Percentiles rank a stretch among this genome's conserved stretches.
These are phyloP conservation scores for Saguinus imperator DNA, from an alignment of 2,113 vertebrate species.

Conservation along the genomic window DNA sequence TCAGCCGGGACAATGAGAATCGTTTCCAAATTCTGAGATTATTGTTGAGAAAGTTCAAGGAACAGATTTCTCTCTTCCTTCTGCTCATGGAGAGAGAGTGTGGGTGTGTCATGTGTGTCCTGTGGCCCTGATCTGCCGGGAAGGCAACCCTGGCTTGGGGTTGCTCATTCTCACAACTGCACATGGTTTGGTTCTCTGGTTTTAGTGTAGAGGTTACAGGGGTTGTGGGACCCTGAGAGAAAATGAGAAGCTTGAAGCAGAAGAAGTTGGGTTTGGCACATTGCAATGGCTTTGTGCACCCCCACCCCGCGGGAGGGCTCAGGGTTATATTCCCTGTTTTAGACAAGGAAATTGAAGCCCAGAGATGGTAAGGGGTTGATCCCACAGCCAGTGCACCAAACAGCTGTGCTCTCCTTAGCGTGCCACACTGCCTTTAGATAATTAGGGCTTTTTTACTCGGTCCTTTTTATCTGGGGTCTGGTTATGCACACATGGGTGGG, in stretches of 20 bases:
- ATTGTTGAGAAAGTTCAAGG: neutral
- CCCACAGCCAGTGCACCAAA: accelerated
- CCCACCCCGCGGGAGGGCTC: accelerated
- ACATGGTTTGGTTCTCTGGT: neutral
- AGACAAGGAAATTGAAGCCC: neutral
- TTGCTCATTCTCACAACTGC: neutral
- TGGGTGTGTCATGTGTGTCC: accelerated
- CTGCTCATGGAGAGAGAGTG: neutral
- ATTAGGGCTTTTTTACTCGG: no score
- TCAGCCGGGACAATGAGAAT: neutral
- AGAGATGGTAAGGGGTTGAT: no score
- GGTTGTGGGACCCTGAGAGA: neutral
- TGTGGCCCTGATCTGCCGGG: accelerated
- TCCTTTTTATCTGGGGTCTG: neutral
- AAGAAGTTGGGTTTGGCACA: neutral
- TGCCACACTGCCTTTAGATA: neutral
- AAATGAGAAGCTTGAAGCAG: neutral
- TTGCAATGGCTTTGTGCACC: no score
- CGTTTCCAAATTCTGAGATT: neutral
- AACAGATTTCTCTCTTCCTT: neutral
- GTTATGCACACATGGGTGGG: neutral
- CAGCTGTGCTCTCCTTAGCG: neutral
- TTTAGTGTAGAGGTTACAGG: no score
- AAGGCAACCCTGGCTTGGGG: accelerated
- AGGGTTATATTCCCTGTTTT: neutral